Conservation (phyloP, 2,888 invertebrate species). For the Lagria hirta region DNA sequence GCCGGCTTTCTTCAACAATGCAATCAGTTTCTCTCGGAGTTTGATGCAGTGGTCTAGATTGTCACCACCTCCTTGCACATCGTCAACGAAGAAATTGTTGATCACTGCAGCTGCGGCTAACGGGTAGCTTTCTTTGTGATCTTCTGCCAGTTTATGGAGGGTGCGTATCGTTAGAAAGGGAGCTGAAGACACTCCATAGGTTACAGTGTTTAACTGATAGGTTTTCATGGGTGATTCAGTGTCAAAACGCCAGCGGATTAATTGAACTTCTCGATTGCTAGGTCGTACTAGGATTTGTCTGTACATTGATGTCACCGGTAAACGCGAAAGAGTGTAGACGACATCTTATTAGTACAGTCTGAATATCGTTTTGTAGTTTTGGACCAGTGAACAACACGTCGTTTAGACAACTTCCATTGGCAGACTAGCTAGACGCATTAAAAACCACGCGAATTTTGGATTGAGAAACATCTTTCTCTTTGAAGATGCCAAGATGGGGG, state of each 20-base stretch:
- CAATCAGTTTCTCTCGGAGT: no score
- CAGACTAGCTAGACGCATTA: conserved; percentile 9
- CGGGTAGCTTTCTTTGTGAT: background rate
- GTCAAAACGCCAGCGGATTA: conserved; percentile 15
- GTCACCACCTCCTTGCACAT: conserved; percentile 5
- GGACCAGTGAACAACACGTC: conserved; percentile 18
- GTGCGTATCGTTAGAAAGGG: conserved; percentile 15
- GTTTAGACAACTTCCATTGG: conserved; percentile 12
- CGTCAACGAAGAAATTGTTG: conserved; percentile 11
- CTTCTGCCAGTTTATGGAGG: conserved; percentile 10
- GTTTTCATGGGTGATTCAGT: conserved; percentile 4
- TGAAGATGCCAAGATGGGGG: no score
- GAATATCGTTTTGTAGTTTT: conserved; percentile 21
- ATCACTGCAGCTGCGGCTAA: conserved; percentile 9
- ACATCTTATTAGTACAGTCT: conserved; percentile 13
- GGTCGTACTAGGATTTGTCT: conserved; percentile 24
- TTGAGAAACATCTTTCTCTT: no score
- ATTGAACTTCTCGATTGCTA: conserved; percentile 21
- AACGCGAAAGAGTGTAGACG: conserved; percentile 17
- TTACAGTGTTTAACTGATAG: conserved; percentile 13
- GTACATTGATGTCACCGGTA: conserved; percentile 27
- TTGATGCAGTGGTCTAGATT: no score
- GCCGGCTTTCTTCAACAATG: no score
- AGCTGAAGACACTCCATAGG: conserved; percentile 12
- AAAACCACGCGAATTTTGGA: conserved; percentile 21